Base-by-base conservation (phyloP, 2,888 invertebrate genomes). In the Linnaemya tessellans region DNA sequence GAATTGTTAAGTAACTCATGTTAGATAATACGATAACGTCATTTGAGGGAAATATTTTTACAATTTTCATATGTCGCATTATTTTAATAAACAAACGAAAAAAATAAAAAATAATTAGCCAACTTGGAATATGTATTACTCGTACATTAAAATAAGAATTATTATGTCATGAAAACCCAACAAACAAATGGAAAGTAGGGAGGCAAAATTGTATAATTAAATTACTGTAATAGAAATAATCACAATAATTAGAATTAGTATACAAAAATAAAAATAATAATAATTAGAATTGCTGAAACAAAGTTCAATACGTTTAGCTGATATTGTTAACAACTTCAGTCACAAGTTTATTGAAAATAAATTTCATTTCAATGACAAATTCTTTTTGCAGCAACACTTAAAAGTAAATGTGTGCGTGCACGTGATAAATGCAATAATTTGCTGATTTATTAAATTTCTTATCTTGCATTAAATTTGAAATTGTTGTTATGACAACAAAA, bases 51-150 rank as follows among this genome's bases (percentile, higher is more conserved):
- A 78, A 43, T 25, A 62, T 25, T 22, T 38, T 41, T 30, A 15
- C 18, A 43, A 51, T 67, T 70, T 38, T 49, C 30, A 65, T 54
- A 54, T 51, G 60, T 79, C 78, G 62, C 62, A 62, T 70, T 79
- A 68, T 62, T 18, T 62, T 79, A 68, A 49, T 70, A 60, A 20
- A n/a, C n/a, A n/a, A n/a, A n/a, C n/a, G n/a, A n/a, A n/a, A n/a
- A n/a, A n/a, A n/a, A n/a, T n/a, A n/a, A n/a, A n/a, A 62, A 79
- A 78, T 38, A 78, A 78, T 78, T 68, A 78, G 58, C 60, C 68
- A 68, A 78, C 49, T 25, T 49, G 30, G 30, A 22, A 46, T 20
- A 62, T 25, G 9, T 15, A 56, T 30, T 25, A 35, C 54, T 22
- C 8, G 35, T 18, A 10, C 35, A 58, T 25, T 9, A 20, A 62